These are phyloP conservation scores for Euclidia mi DNA, from an alignment of 2,888 invertebrate species.

Conservation along the genomic window DNA sequence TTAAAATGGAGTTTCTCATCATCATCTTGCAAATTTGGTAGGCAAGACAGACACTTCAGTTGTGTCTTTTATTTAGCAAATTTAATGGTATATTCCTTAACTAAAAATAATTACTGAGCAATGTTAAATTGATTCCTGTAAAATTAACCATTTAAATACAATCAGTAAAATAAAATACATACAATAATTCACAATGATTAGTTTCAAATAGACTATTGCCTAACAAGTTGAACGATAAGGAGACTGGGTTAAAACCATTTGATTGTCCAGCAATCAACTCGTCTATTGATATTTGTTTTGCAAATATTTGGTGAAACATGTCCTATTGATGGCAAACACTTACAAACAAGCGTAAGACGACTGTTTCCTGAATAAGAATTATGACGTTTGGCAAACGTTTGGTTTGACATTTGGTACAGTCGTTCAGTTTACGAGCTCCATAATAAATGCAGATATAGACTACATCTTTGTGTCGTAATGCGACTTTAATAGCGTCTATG, in stretches of 20 bases:
- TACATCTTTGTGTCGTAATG: neutral
- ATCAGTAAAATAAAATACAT: no score
- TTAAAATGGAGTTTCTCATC: no score
- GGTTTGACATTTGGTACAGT: slow-evolving; percentile 4
- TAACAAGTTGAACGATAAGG: no score
- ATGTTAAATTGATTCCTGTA: no score
- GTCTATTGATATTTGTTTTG: no score
- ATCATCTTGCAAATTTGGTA: no score
- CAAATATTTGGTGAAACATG: neutral
- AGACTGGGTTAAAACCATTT: slow-evolving; percentile 1
- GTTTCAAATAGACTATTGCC: no score
- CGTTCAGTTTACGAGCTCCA: neutral
- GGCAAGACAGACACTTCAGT: no score
- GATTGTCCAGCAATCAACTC: neutral
- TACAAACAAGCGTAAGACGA: slow-evolving; percentile 1
- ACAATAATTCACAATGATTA: no score
- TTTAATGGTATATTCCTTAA: slow-evolving; percentile 11
- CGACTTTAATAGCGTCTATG: neutral
- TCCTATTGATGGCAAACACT: slow-evolving; percentile 3
- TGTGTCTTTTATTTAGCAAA: neutral
- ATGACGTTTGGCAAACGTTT: slow-evolving; percentile 5
- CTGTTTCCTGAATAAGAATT: slow-evolving; percentile 8
- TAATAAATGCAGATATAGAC: neutral
- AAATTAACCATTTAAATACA: no score
- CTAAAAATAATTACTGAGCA: slow-evolving; percentile 16